Evolutionary conservation across 2,888 invertebrate genomes (phyloP), one percentile per base, ranked within the genome.

Genomic region (Drymonia ruficornis): DNA sequence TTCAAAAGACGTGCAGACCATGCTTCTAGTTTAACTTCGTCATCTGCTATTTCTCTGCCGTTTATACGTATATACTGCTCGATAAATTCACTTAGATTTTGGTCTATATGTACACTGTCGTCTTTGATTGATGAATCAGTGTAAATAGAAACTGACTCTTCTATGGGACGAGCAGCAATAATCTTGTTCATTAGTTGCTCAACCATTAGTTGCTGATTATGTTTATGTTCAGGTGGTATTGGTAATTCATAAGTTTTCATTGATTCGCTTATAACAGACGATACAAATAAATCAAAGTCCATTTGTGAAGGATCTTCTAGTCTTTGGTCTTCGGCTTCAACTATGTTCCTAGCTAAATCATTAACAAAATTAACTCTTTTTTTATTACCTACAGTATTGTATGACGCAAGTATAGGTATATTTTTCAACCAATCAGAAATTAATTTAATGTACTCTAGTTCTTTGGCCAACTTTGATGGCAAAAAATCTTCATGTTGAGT

Each of bases 351-450:
- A 28, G 86, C 84, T 3, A 87, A 58, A 59, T 74, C 74, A 23
- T 70, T 78, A 8, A 86, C 71, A 57, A 81, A 80, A 49, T 84
- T 76, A 49, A 78, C 67, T n/a, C 82, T 63, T 13, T 72, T 49
- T 65, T 61, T 72, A 48, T 83, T 81, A 12, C 71, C 73, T 2
- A 72, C 58, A 1, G 62, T 69, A 52, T 81, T 81, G 58, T 76
- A 84, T 11, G 70, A 58, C 36, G 63, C 46, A 15, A 77, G 67
- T 18, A 86, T 61, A 2, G 84, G 83, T 61, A 84, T 61, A 43
- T 69, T 74, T 51, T 78, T 86, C n/a, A 89, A 65, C 84, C 87
- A 87, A 67, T 87, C 83, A 11, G 84, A 80, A 56, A 88, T 70
- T 29, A 77, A 66, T 57, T 80, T 83, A 8, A 86, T 80, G 36